phyloP scores from a whole-genome alignment of 2,888 invertebrate species.

The Dioctria linearis region DNA sequence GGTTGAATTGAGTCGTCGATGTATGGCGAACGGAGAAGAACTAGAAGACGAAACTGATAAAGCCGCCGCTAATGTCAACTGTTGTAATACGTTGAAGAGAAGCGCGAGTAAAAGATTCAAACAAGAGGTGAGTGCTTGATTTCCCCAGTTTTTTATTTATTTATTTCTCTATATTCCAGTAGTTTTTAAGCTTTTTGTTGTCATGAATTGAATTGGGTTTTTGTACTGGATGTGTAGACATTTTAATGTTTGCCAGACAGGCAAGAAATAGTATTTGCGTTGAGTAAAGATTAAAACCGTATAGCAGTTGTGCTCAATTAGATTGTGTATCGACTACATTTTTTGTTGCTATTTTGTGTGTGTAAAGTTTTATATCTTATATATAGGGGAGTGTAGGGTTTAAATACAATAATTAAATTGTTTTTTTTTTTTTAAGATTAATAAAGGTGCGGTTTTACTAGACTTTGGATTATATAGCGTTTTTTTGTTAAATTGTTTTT shows the following conservation, averaged over 20 bases:
- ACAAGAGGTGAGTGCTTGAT: slow-evolving; percentile 68
- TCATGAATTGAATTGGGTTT: not conserved
- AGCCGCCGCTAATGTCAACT: slow-evolving; percentile 64
- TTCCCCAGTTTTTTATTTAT: not conserved
- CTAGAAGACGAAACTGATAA: slow-evolving; percentile 65
- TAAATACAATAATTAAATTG: too few species aligned
- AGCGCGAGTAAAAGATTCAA: slow-evolving; percentile 87
- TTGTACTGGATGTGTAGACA: not conserved
- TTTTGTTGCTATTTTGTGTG: too few species aligned
- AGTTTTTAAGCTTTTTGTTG: not conserved
- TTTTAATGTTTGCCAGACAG: too few species aligned
- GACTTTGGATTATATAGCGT: too few species aligned
- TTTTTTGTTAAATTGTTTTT: too few species aligned
- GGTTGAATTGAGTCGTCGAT: slow-evolving; percentile 88
- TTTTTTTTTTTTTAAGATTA: too few species aligned
- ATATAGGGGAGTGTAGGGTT: too few species aligned
- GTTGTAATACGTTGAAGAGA: slow-evolving; percentile 84
- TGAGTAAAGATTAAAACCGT: not conserved
- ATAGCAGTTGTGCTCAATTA: not conserved
- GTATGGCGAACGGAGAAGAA: slow-evolving; percentile 65
- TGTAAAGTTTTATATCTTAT: too few species aligned
- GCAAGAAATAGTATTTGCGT: not conserved
- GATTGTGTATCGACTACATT: too few species aligned
- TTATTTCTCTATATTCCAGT: not conserved
- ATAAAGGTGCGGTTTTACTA: too few species aligned